phyloP scores from a whole-genome alignment of 1,140 invertebrate genomes.

The Drosophila ogumai region DNA sequence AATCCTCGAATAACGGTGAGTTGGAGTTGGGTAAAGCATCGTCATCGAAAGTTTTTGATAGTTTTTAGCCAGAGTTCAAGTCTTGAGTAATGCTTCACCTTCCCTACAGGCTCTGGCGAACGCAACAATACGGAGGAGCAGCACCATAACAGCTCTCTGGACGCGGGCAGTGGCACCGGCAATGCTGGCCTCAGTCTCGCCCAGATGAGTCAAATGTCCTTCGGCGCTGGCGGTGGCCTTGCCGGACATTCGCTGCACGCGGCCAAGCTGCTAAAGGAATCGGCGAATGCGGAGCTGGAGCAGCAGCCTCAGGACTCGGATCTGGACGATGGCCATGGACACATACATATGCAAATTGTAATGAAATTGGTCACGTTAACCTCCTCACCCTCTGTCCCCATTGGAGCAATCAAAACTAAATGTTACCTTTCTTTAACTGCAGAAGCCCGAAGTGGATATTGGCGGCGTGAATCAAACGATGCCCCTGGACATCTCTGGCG shows the following conservation, averaged over 20 bases:
- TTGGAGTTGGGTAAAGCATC: conserved; percentile 76
- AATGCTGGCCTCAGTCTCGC: conserved; percentile 76
- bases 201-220: conserved; percentile 84
- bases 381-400: conserved; percentile 8
- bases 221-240: conserved; percentile 61
- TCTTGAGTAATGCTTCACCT: not conserved
- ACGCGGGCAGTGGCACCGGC: conserved; percentile 61
- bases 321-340: conserved; percentile 77
- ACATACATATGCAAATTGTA: conserved; percentile 85
- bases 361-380: conserved; percentile 80
- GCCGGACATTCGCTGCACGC: conserved; percentile 75
- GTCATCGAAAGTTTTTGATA: conserved; percentile 24
- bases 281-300: conserved; percentile 72
- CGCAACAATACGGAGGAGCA: conserved; percentile 85
- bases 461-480: conserved; percentile 82
- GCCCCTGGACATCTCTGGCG: conserved; percentile 83
- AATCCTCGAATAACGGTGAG: conserved; percentile 87
- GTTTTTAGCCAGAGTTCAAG: not conserved
- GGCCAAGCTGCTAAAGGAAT: conserved; percentile 80
- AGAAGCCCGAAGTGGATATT: conserved; percentile 84
- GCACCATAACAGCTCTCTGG: conserved; percentile 83
- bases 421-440: conserved; percentile 34
- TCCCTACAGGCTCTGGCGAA: conserved; percentile 86
- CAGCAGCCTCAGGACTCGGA: conserved; percentile 81
- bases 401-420: conserved; percentile 40